These are phyloP conservation scores for Pangasius macronema DNA, from an alignment of 2,797 vertebrate species.

Conservation along the genomic window DNA sequence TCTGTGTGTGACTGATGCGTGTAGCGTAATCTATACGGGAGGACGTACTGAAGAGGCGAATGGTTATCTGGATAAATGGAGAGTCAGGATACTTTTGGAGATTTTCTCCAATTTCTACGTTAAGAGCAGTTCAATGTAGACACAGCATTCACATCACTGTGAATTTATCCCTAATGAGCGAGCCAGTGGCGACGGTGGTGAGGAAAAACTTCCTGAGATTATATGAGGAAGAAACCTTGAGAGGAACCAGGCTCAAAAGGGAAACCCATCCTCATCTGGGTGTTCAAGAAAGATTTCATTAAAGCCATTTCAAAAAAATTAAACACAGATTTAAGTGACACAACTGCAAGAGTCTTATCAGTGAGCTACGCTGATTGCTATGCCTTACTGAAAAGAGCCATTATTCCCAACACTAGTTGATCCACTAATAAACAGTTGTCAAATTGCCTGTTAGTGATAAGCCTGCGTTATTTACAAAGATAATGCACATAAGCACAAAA, in stretches of 20 bases:
- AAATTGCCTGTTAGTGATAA: background rate
- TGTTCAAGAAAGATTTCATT: background rate
- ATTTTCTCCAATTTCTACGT: background rate
- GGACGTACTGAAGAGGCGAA: background rate
- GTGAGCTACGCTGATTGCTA: background rate
- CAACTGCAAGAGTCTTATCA: background rate
- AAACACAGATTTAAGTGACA: background rate
- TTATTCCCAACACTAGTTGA: background rate
- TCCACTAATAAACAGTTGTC: background rate
- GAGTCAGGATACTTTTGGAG: background rate
- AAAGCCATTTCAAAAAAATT: background rate
- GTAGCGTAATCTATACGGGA: background rate
- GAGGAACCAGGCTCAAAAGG: no score
- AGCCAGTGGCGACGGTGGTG: no score
- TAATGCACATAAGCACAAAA: no score
- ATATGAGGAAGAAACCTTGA: no score
- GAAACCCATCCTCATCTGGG: no score
- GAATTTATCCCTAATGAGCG: no score
- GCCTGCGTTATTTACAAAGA: background rate
- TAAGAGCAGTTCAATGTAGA: background rate
- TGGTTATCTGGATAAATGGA: background rate
- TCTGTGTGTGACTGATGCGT: background rate
- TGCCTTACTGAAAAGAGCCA: background rate
- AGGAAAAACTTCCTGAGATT: no score
- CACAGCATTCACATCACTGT: no score